These are phyloP conservation scores for Emydocephalus ijimae DNA, from an alignment of 2,113 vertebrate genomes.

Conservation along the genomic window DNA sequence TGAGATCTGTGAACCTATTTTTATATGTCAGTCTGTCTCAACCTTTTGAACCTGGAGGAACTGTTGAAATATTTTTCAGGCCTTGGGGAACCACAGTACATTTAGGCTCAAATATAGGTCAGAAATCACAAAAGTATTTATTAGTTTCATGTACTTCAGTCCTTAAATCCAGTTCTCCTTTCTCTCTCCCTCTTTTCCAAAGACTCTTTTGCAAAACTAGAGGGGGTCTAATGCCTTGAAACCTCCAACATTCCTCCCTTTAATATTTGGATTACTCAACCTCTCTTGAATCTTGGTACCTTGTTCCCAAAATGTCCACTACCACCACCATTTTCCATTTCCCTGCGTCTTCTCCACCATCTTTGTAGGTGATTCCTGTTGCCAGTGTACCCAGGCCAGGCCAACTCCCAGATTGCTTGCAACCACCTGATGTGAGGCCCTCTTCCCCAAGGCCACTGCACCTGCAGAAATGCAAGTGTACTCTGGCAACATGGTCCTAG, in stretches of 20 bases:
- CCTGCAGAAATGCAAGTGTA: neutral
- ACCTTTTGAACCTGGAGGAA: neutral
- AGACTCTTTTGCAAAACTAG: neutral
- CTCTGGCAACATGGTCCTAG: neutral
- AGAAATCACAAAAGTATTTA: neutral
- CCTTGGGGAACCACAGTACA: neutral
- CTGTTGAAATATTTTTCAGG: neutral
- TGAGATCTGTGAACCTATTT: neutral
- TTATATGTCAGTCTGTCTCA: neutral
- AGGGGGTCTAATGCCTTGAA: neutral
- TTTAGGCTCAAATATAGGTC: neutral
- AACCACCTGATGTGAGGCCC: neutral
- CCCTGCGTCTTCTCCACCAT: neutral
- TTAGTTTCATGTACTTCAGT: neutral
- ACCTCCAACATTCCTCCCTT: neutral
- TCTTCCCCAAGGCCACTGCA: neutral
- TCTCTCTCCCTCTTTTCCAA: neutral
- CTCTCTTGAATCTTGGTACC: neutral
- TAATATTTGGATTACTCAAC: neutral
- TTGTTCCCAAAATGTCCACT: neutral
- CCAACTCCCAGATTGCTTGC: neutral
- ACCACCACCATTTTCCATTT: neutral
- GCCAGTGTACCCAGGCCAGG: neutral
- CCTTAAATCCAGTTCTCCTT: neutral
- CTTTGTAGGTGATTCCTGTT: neutral